Evolutionary conservation across 2,888 invertebrate species (phyloP), one percentile per base, ranked within the genome.

Genomic region (Sicus ferrugineus): DNA sequence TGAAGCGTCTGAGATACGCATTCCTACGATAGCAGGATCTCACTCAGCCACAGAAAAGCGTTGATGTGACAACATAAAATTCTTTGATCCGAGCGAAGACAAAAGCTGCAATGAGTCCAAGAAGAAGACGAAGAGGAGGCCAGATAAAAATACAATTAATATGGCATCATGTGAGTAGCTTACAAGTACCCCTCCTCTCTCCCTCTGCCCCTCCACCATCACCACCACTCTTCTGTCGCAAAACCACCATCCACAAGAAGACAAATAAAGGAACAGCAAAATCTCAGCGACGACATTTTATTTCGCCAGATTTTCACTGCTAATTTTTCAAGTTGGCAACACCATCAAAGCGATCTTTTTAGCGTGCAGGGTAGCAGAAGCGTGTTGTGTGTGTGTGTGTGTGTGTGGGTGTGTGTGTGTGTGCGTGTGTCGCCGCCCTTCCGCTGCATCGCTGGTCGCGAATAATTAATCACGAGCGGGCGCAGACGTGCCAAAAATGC

Each of bases 201-300:
- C n/a, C n/a, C n/a, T n/a, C n/a, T n/a, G n/a, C n/a, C n/a, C n/a
- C n/a, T n/a, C n/a, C n/a, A n/a, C n/a, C n/a, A n/a, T n/a, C n/a
- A n/a, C n/a, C n/a, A n/a, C n/a, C n/a, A n/a, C n/a, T n/a, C n/a
- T 1, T 42, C 16, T 42, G 42, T n/a, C 4, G 26, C 54, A 23
- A 28, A 54, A 23, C 21, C 9, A 19, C 48, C 16, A 23, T 11
- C 26, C 6, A 54, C 5, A 63, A 67, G 31, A 56, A 58, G 38
- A 58, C 52, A 64, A 54, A 14, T 16, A 34, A 21, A 73, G 58
- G 61, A 42, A 73, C 38, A 77, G 77, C 80, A 83, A 83, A 82
- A 83, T 83, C 81, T 80, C 81, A 81, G 78, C 81, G 81, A 82
- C 83, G 81, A 82, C 83, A 82, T 82, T 82, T 82, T 81, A 83